phyloP scores from a whole-genome alignment of 2,113 vertebrate species.

The Tauraco erythrolophus region DNA sequence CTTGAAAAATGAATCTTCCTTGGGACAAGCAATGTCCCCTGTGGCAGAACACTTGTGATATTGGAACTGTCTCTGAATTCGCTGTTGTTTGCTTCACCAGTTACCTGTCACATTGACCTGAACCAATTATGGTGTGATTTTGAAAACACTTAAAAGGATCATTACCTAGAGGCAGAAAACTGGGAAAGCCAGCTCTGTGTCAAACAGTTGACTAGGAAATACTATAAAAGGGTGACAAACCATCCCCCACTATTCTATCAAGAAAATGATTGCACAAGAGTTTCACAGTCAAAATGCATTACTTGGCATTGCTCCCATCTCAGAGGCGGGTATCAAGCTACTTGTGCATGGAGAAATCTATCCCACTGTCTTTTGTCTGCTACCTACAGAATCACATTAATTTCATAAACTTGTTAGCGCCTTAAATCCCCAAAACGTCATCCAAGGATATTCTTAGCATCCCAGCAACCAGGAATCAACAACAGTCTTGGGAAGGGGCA shows the following conservation, averaged over 20 bases:
- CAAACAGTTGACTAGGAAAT: background rate
- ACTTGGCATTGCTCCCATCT: background rate
- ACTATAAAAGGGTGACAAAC: background rate
- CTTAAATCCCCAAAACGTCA: slow-evolving; percentile 41
- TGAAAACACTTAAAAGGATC: slow-evolving; percentile 36
- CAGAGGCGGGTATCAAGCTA: background rate
- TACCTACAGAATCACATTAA: slow-evolving; percentile 24
- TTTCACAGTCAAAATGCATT: background rate
- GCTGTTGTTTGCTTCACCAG: background rate
- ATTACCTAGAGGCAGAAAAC: background rate
- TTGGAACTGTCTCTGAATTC: background rate
- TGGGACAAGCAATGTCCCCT: background rate
- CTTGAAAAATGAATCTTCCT: slow-evolving; percentile 19
- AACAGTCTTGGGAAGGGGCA: slow-evolving; percentile 12
- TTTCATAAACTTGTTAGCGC: slow-evolving; percentile 25
- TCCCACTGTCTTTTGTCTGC: slow-evolving; percentile 5
- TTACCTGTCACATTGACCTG: slow-evolving; percentile 26
- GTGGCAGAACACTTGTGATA: background rate
- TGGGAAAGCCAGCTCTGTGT: background rate
- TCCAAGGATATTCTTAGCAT: slow-evolving; percentile 34
- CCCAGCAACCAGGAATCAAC: slow-evolving; percentile 49
- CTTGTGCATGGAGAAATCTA: background rate
- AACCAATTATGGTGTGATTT: background rate
- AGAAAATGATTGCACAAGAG: background rate
- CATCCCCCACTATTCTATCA: background rate